Base-by-base conservation (phyloP, 92 coral and sea anemone species). In the Isaurus tuberculatus region DNA sequence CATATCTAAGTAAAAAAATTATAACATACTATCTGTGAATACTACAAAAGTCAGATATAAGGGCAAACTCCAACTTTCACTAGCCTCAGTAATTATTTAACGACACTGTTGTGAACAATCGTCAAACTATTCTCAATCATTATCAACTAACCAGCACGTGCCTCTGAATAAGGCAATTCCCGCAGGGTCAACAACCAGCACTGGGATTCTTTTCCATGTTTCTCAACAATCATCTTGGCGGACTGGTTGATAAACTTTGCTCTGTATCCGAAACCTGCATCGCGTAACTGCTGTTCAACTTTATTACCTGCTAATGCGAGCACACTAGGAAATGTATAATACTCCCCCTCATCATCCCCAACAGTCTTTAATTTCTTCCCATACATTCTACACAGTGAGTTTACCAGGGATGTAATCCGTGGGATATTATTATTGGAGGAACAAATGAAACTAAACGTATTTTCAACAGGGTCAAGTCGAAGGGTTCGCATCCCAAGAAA, bases 261-360 rank as follows among this genome's bases (percentile, higher is more conserved):
- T 74, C 99, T 86, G 87, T 97, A 97, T n/a, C 99, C 99, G 77
- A 97, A 97, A n/a, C 98, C 98, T 72, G 90, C 80, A 4, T 73
- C 82, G 28, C 95, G 90, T 37, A 97, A 73, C 42, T 92, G 85
- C 60, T 89, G 87, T 43, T 97, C 99, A 9, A 97, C 98, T 14
- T 60, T 69, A 6, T 91, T 30, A 0, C 91, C 89, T 23, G 90
- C 87, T 27, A 97, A 84, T 36, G 86, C 83, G 14, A 48, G 60
- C 58, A 97, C 84, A 13, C 71, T 48, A 10, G 99, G 99, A 55
- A 97, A 97, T 42, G 89, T 57, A 51, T 82, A 89, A 69, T 91
- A 92, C 0, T 75, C 85, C 30, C 90, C 65, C 25, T 93, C 97
- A 64, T 89, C 86, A 3, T 87, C 86, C 51, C 91, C 92, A 30